phyloP scores from a whole-genome alignment of 2,113 vertebrate species.

The Bos javanicus region DNA sequence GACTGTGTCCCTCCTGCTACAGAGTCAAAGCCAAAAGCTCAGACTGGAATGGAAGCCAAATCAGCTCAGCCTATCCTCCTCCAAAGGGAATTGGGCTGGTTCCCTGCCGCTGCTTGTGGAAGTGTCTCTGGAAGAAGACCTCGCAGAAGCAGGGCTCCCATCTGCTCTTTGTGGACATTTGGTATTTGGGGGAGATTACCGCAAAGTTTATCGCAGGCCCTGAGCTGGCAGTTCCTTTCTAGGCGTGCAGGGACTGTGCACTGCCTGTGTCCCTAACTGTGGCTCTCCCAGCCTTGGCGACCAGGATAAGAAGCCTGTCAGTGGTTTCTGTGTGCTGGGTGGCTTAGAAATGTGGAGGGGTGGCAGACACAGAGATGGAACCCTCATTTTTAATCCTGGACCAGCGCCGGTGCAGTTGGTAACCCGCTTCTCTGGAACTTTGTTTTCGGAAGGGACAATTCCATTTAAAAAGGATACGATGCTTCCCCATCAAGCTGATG shows the following conservation, averaged over 20 bases:
- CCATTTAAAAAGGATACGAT: neutral
- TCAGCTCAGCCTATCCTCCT: neutral
- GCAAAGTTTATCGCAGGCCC: accelerated
- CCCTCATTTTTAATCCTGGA: neutral
- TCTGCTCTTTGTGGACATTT: conserved; percentile 35
- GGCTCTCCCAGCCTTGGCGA: neutral
- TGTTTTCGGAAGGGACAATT: neutral
- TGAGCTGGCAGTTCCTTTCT: neutral
- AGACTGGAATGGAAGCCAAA: neutral
- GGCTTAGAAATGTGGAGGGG: neutral
- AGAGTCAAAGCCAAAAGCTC: neutral
- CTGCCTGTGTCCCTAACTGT: neutral
- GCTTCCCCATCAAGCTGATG: neutral
- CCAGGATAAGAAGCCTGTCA: neutral
- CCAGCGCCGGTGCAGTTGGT: accelerated
- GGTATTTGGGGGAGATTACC: neutral
- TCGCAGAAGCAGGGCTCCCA: conserved; percentile 38
- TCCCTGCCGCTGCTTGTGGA: neutral
- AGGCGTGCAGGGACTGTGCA: neutral
- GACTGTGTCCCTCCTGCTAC: neutral
- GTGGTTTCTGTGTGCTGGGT: neutral
- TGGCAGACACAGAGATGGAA: neutral
- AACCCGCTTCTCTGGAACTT: neutral
- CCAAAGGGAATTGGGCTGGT: neutral
- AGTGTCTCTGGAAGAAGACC: neutral